Evolutionary conservation across 2,888 invertebrate genomes (phyloP), one percentile per base, ranked within the genome.

Genomic region (Nudaria mundana): DNA sequence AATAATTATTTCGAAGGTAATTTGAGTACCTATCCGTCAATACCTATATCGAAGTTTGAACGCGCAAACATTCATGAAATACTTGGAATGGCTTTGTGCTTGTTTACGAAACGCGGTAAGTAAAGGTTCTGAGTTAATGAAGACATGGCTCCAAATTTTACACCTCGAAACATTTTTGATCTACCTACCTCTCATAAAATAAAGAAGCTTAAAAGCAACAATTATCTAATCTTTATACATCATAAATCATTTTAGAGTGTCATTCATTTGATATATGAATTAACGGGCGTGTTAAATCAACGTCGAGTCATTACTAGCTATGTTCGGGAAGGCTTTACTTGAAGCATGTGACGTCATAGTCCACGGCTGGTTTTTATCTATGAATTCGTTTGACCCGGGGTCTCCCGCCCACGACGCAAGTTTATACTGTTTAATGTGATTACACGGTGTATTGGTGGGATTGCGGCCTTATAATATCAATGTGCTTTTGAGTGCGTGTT

Each of bases 381-480:
- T 74, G 75, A 71, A 73, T 73, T 71, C 72, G 69, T 76, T 85
- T 84, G 83, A 83, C 84, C 84, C 69, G 56, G 52, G 70, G 77
- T 72, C 75, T 77, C 70, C 85, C 86, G 76, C 86, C 83, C 85
- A 86, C 85, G 83, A 75, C 46, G 60, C 36, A 23, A 40, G 43
- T 38, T 56, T 49, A 62, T 52, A 45, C 48, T 52, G 40, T 54
- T 58, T 63, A 60, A 63, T 58, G 50, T 52, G 54, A 51, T 62
- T 53, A 55, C 57, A 57, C 44, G 52, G 49, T 52, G 44, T 40
- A 40, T 45, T 48, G 46, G 48, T 58, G 50, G 38, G 44, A 58
- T 51, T 44, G 23, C 37, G 20, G 44, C 56, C 52, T 48, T 48
- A 36, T 50, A 30, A 26, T 39, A 31, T 40, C 37, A 28, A 31